These are phyloP conservation scores for Amphimallon solstitiale DNA, from an alignment of 2,888 invertebrate species.

Conservation along the genomic window DNA sequence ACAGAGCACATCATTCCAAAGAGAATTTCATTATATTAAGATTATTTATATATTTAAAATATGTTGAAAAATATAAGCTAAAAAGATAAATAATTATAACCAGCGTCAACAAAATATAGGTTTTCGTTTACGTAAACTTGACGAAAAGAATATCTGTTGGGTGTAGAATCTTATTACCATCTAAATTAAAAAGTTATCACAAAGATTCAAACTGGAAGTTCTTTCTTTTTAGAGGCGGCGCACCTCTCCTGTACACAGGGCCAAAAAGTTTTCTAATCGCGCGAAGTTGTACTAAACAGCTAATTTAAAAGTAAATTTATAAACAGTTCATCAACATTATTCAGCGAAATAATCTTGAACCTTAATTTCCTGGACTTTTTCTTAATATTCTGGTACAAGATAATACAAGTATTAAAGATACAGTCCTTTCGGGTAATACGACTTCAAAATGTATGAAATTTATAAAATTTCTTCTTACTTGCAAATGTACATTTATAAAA, in stretches of 20 bases:
- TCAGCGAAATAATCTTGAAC: constrained; percentile 14
- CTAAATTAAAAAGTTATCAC: constrained; percentile 30
- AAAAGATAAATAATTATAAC: not conserved
- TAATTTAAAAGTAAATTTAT: constrained; percentile 34
- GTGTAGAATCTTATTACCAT: constrained; percentile 20
- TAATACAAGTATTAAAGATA: no score
- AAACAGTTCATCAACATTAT: constrained; percentile 25
- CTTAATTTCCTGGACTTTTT: not conserved
- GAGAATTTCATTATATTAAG: no score
- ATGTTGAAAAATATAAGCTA: not conserved
- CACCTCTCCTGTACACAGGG: not conserved
- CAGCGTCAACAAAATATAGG: not conserved
- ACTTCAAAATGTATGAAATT: no score
- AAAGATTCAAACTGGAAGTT: constrained; percentile 17
- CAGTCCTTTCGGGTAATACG: no score
- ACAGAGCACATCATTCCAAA: no score
- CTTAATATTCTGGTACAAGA: no score
- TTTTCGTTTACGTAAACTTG: not conserved
- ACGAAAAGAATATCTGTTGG: not conserved
- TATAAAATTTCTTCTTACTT: no score
- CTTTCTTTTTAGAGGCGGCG: not conserved
- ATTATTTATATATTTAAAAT: no score
- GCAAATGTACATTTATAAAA: no score
- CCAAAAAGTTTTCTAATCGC: constrained; percentile 30
- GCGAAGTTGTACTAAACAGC: constrained; percentile 27